These are phyloP conservation scores for Drosophila maculinotata DNA, from an alignment of 2,888 invertebrate genomes.

Conservation along the genomic window DNA sequence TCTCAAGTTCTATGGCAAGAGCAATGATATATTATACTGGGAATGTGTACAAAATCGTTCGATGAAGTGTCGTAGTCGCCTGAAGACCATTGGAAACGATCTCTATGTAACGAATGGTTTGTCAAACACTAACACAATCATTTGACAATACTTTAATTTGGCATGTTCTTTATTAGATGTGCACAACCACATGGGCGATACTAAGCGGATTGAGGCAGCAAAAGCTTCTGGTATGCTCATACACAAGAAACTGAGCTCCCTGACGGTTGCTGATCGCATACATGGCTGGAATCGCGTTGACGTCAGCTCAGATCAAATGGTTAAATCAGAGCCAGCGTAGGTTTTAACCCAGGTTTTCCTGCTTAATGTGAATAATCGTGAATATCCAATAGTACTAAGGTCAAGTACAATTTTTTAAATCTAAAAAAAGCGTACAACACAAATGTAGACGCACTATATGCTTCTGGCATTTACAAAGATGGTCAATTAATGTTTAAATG, in stretches of 20 bases:
- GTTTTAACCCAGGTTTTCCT: neutral
- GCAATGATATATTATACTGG: constrained; percentile 84
- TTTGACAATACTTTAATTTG: neutral
- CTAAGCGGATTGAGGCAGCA: constrained; percentile 81
- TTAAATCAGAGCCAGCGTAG: constrained; percentile 31
- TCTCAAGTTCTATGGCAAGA: constrained; percentile 83
- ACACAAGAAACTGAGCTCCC: constrained; percentile 80
- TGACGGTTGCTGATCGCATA: constrained; percentile 69
- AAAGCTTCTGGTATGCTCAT: constrained; percentile 82
- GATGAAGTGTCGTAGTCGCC: constrained; percentile 84
- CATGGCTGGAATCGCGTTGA: constrained; percentile 55
- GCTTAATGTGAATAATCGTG: constrained; percentile 2
- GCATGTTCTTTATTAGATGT: constrained; percentile 67
- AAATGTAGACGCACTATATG: too few relatives aligned
- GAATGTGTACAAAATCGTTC: constrained; percentile 85
- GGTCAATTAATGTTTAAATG: constrained; percentile 23
- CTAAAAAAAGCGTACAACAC: too few relatives aligned
- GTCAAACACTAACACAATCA: neutral
- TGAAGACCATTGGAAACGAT: constrained; percentile 84
- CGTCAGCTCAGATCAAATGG: constrained; percentile 22
- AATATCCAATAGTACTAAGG: constrained; percentile 18
- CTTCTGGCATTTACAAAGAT: neutral
- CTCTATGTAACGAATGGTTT: constrained; percentile 84
- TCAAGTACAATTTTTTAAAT: constrained; percentile 20
- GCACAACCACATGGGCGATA: constrained; percentile 83